Conservation (phyloP, 2,888 invertebrate species). For the Anarsia innoxiella region DNA sequence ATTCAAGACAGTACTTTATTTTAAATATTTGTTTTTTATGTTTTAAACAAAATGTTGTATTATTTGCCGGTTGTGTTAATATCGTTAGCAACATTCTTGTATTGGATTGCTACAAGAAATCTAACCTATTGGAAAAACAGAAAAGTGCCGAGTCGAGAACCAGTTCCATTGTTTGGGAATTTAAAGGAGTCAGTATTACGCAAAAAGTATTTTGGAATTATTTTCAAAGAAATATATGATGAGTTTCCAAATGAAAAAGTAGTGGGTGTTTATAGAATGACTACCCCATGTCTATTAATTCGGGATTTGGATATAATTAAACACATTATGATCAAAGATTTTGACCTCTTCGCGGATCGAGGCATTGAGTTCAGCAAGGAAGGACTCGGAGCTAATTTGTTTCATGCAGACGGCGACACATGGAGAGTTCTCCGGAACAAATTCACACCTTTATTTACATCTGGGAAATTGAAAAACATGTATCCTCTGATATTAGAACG, state of each 20-base stretch:
- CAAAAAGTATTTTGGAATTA: constrained; percentile 21
- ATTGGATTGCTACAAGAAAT: constrained; percentile 35
- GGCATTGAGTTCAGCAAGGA: constrained; percentile 36
- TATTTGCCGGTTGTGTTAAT: too few relatives aligned
- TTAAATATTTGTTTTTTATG: too few relatives aligned
- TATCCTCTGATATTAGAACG: constrained; percentile 33
- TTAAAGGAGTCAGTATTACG: constrained; percentile 28
- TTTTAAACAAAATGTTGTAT: too few relatives aligned
- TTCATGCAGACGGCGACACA: constrained; percentile 37
- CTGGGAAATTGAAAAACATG: constrained; percentile 49
- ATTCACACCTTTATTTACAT: constrained; percentile 45
- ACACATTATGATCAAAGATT: constrained; percentile 44
- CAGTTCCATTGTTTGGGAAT: constrained; percentile 37
- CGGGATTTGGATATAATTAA: constrained; percentile 44
- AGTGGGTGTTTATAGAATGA: constrained; percentile 42
- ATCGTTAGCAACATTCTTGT: constrained; percentile 13
- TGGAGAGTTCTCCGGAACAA: constrained; percentile 39
- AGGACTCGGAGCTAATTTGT: constrained; percentile 39
- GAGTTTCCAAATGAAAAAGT: constrained; percentile 39
- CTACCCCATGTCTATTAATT: constrained; percentile 34
- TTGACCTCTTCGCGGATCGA: constrained; percentile 38
- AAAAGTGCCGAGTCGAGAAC: constrained; percentile 33
- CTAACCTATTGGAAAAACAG: constrained; percentile 40
- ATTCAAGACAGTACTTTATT: too few relatives aligned
- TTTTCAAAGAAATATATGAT: constrained; percentile 32